Evolutionary conservation across 2,888 invertebrate genomes (phyloP).

Genomic region (Gonocerus acuteangulatus): DNA sequence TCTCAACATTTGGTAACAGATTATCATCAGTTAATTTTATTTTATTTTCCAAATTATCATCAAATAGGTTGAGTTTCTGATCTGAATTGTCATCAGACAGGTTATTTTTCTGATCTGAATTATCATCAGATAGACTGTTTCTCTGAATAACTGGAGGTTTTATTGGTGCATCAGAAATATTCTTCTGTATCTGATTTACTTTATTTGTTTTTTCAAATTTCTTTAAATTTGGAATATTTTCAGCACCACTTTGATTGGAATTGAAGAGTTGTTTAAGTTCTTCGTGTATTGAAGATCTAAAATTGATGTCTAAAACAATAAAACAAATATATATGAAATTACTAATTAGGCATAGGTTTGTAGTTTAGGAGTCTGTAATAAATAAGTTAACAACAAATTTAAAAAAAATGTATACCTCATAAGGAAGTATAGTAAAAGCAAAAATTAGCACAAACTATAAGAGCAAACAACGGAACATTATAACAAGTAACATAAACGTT

Average conservation of each 20-base stretch:
- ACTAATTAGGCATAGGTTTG: no score
- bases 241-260: neutral
- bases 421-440: no score
- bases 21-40: neutral
- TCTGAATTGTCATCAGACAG: neutral
- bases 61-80: neutral
- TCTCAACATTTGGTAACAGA: slow-evolving; percentile 14
- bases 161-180: neutral
- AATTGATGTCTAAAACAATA: neutral
- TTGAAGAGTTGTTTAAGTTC: slow-evolving; percentile 5
- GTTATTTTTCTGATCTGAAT: neutral
- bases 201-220: neutral
- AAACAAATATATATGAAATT: neutral
- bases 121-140: neutral
- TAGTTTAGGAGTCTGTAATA: no score
- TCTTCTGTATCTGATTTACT: neutral
- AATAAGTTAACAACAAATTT: no score
- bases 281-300: neutral
- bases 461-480: no score
- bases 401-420: no score
- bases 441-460: no score
- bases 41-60: neutral
- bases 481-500: no score
- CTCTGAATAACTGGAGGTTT: no score
- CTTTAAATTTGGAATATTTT: neutral